phyloP scores from a whole-genome alignment of 2,113 vertebrate genomes.

The Upupa epops region DNA sequence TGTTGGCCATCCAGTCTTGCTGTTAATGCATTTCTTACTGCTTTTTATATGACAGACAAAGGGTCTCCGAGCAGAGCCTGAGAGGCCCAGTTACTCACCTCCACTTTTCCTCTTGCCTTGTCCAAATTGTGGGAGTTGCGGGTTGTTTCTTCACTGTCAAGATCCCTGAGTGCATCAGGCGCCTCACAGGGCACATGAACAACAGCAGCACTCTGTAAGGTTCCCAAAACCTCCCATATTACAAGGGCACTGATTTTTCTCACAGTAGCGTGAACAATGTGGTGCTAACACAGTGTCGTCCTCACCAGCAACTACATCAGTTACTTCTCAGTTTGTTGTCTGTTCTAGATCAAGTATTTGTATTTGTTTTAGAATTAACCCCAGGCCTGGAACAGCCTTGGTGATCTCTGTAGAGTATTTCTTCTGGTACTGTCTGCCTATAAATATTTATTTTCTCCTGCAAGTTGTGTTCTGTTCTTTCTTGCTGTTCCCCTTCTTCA shows the following conservation, averaged over 20 bases:
- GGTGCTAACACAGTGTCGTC: neutral
- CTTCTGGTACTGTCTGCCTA: neutral
- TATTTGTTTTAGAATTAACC: neutral
- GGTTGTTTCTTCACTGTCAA: neutral
- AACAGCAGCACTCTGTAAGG: slow-evolving; percentile 8
- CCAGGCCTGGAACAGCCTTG: neutral
- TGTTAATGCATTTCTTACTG: neutral
- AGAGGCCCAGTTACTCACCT: neutral
- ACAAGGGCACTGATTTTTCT: neutral
- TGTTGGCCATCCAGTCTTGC: neutral
- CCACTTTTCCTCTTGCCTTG: slow-evolving; percentile 32
- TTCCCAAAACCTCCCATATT: neutral
- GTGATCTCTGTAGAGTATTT: neutral
- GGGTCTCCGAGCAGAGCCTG: neutral
- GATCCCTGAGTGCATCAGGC: neutral
- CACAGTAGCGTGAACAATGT: neutral
- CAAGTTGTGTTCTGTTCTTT: neutral
- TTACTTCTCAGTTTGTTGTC: neutral
- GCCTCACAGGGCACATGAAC: neutral
- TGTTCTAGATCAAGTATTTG: neutral
- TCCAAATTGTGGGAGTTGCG: neutral
- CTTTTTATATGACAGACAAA: neutral
- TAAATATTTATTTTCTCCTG: neutral
- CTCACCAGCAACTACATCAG: neutral
- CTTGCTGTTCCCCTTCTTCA: neutral